These are phyloP conservation scores for Stratiomys singularior DNA, from an alignment of 2,888 invertebrate genomes.

Conservation along the genomic window DNA sequence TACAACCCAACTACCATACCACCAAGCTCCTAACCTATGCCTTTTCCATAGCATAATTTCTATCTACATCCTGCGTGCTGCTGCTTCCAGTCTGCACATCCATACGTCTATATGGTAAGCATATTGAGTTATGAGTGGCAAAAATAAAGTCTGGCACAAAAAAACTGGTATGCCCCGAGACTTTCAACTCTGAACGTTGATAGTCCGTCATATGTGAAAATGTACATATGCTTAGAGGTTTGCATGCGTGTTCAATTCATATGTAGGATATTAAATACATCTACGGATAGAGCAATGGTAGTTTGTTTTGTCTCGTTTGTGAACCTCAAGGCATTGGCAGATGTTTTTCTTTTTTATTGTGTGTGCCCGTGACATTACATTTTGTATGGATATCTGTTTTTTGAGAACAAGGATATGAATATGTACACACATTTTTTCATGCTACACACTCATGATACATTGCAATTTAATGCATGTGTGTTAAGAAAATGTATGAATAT, in stretches of 20 bases:
- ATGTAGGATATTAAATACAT: no score
- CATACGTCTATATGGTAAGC: not conserved
- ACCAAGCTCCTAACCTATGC: no score
- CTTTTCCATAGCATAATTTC: no score
- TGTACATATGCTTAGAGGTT: not conserved
- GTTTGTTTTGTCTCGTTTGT: conserved; percentile 4
- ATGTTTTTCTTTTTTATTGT: not conserved
- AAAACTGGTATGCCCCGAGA: not conserved
- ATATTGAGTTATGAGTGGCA: conserved; percentile 4
- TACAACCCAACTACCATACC: not conserved
- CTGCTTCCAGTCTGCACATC: not conserved
- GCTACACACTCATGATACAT: no score
- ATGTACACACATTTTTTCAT: no score
- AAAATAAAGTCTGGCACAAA: not conserved
- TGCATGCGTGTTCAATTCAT: no score
- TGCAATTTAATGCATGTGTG: no score
- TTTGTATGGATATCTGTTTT: conserved; percentile 22
- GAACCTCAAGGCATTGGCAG: conserved; percentile 2
- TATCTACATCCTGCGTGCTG: not conserved
- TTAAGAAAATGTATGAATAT: no score
- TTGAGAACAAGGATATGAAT: not conserved
- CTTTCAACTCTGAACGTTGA: not conserved
- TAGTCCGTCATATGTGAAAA: not conserved
- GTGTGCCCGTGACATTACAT: not conserved
- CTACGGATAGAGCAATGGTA: no score